Evolutionary conservation across 2,113 vertebrate species (phyloP).

Genomic region (Notothenia rossii): DNA sequence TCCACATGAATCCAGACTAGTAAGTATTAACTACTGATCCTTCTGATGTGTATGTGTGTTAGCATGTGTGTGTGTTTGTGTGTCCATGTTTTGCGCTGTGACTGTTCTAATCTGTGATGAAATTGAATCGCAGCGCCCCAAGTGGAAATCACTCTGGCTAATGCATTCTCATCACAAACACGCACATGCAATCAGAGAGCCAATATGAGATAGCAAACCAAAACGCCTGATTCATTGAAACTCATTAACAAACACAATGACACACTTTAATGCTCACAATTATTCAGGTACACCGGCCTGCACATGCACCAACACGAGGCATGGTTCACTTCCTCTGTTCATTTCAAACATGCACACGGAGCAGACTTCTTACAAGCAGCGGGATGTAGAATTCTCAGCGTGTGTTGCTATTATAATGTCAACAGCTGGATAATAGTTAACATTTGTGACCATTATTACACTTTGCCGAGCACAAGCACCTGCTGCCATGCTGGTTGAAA

Average conservation of each 20-base stretch:
- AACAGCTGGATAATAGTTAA: constrained; percentile 66
- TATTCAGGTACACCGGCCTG: background rate
- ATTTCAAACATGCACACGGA: background rate
- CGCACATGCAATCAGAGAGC: constrained; percentile 32
- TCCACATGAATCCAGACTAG: constrained; percentile 46
- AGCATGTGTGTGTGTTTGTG: background rate
- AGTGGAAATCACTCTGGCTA: constrained; percentile 63
- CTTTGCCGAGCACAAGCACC: background rate
- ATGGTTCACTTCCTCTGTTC: background rate
- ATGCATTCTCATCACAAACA: constrained; percentile 58
- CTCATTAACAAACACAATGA: constrained; percentile 62
- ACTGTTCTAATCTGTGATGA: constrained; percentile 57
- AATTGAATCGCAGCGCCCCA: constrained; percentile 62
- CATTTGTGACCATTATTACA: too few relatives aligned
- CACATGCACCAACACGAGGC: background rate
- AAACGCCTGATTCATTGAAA: constrained; percentile 56
- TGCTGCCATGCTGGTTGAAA: constrained; percentile 28
- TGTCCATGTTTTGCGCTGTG: background rate
- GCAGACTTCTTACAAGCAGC: constrained; percentile 39
- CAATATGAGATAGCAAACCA: constrained; percentile 51
- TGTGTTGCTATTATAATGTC: constrained; percentile 42
- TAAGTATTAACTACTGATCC: constrained; percentile 59
- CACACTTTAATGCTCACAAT: constrained; percentile 35
- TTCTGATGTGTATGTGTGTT: constrained; percentile 3
- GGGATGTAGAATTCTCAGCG: constrained; percentile 38